These are phyloP conservation scores for Poeciliopsis turneri DNA, from an alignment of 2,797 vertebrate genomes.

Conservation along the genomic window DNA sequence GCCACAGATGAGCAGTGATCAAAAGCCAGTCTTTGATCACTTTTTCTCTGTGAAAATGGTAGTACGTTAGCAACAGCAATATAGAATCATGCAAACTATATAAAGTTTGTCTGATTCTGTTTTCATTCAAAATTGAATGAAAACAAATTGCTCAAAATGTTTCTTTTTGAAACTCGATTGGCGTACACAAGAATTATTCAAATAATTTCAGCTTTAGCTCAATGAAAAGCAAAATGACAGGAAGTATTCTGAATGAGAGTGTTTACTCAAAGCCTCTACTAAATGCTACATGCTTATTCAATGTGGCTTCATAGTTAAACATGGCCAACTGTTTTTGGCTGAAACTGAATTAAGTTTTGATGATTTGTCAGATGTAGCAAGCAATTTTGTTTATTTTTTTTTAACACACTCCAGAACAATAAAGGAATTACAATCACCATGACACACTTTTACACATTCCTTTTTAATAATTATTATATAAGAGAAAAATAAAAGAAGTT, in stretches of 20 bases:
- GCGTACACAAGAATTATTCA: not conserved
- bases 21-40: conserved; percentile 6
- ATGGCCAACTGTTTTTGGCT: not conserved
- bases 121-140: too few species aligned
- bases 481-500: too few species aligned
- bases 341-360: not conserved
- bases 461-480: not conserved
- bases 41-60: not conserved
- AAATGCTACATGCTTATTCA: not conserved
- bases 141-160: not conserved
- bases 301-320: not conserved
- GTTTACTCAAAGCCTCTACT: not conserved
- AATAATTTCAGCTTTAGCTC: too few species aligned
- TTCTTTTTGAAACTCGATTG: not conserved
- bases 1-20: conserved; percentile 5
- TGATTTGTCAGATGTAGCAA: not conserved
- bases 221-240: not conserved
- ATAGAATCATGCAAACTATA: not conserved
- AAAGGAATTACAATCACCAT: not conserved
- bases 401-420: not conserved
- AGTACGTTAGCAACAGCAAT: not conserved
- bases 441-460: not conserved
- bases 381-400: not conserved
- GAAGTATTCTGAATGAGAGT: not conserved
- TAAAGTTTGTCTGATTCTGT: too few species aligned